Percentiles rank a stretch among this genome's conserved stretches.
phyloP scores from a whole-genome alignment of 1,140 invertebrate genomes.

The Tachypleus tridentatus region DNA sequence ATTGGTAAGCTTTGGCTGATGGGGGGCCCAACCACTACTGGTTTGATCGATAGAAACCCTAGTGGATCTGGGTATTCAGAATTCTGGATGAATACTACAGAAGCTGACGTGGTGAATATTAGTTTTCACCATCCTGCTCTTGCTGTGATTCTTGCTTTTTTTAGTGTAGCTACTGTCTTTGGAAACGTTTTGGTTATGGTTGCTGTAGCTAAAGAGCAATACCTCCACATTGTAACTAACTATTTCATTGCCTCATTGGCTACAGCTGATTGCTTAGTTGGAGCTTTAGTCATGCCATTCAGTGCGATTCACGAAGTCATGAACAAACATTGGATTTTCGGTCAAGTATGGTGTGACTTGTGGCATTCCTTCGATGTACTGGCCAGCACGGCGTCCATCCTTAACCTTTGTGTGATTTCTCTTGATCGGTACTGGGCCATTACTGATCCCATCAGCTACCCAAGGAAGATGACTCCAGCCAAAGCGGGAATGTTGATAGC shows the following conservation, averaged over 20 bases:
- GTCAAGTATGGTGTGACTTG: constrained; percentile 72
- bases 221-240: constrained; percentile 62
- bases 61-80: no score
- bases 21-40: no score
- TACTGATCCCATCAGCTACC: constrained; percentile 92
- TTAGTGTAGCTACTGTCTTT: constrained; percentile 50
- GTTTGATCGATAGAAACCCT: no score
- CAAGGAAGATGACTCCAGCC: constrained; percentile 73
- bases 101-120: no score
- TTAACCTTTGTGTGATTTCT: constrained; percentile 95
- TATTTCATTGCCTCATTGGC: constrained; percentile 64
- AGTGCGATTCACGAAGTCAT: constrained; percentile 62
- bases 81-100: no score
- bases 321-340: constrained; percentile 34
- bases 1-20: no score
- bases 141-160: constrained; percentile 42
- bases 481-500: constrained; percentile 69
- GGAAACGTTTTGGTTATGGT: constrained; percentile 59
- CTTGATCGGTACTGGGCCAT: constrained; percentile 94
- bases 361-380: constrained; percentile 95
- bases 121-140: constrained; percentile 27
- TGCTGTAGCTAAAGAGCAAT: constrained; percentile 52
- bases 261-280: constrained; percentile 62
- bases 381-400: constrained; percentile 87
- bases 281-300: constrained; percentile 64